Conservation (phyloP, 2,113 vertebrate genomes). For the Hepsetus odoe region DNA sequence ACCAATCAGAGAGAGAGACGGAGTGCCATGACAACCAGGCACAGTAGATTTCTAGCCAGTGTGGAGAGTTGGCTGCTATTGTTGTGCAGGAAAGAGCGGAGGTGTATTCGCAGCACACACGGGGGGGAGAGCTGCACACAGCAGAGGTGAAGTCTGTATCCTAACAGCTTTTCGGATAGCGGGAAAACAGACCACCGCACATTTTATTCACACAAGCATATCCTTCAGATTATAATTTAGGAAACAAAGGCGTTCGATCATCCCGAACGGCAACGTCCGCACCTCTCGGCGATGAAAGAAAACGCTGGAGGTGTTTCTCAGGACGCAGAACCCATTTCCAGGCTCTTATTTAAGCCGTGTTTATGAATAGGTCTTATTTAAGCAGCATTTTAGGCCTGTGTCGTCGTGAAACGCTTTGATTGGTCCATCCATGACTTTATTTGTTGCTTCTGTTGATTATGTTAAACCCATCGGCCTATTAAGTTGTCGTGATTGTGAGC, state of each 20-base stretch:
- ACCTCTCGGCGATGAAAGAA: conserved; percentile 1
- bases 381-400: conserved; percentile 29
- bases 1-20: conserved; percentile 35
- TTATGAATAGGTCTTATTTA: conserved; percentile 25
- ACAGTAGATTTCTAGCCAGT: conserved; percentile 45
- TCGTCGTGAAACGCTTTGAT: conserved; percentile 43
- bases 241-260: conserved; percentile 8
- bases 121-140: conserved; percentile 40
- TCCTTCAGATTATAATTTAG: conserved; percentile 1
- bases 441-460: conserved; percentile 59
- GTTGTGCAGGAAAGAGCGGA: conserved; percentile 26
- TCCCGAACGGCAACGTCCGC: conserved; percentile 4
- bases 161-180: conserved; percentile 30
- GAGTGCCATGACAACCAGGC: conserved; percentile 48
- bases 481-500: conserved; percentile 33
- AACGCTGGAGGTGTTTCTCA: neutral
- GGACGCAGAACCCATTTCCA: conserved; percentile 4
- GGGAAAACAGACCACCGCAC: neutral
- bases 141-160: conserved; percentile 51
- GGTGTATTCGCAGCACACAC: conserved; percentile 34
- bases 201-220: conserved; percentile 2
- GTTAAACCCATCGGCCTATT: conserved; percentile 33
- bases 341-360: conserved; percentile 33
- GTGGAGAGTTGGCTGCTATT: conserved; percentile 44
- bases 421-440: conserved; percentile 61